phyloP scores from a whole-genome alignment of 2,888 invertebrate genomes.

The Liodrosophila aerea region DNA sequence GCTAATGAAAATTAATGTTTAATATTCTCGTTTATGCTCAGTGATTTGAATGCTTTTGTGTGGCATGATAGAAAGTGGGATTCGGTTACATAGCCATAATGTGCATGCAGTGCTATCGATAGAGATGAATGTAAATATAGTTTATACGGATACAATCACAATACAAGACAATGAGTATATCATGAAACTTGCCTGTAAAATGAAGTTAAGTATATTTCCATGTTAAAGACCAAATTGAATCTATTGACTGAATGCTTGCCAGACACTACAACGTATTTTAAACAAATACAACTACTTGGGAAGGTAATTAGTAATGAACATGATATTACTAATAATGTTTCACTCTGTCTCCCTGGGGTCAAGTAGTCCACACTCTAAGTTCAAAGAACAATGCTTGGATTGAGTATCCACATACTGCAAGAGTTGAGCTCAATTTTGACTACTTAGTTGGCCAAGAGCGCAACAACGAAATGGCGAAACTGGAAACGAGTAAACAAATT shows the following conservation, averaged over 20 bases:
- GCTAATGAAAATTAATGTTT: conserved; percentile 56
- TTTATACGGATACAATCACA: too few species aligned
- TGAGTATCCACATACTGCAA: background rate
- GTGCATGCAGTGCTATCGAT: conserved; percentile 10
- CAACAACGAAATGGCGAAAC: conserved; percentile 16
- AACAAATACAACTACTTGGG: too few species aligned
- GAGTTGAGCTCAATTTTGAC: conserved; percentile 15
- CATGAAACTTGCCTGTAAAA: background rate
- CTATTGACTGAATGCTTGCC: conserved; percentile 20
- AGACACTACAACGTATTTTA: conserved; percentile 21
- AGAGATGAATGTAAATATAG: background rate
- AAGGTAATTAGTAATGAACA: too few species aligned
- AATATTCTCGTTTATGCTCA: conserved; percentile 18
- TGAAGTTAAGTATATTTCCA: conserved; percentile 10
- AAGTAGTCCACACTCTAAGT: background rate
- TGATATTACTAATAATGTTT: too few species aligned
- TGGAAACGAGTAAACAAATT: conserved; percentile 63
- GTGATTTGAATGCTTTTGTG: conserved; percentile 9
- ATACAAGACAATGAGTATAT: too few species aligned
- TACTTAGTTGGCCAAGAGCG: conserved; percentile 22
- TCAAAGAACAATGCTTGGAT: background rate
- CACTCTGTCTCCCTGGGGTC: too few species aligned
- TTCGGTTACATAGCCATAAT: conserved; percentile 14
- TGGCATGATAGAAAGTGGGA: conserved; percentile 16
- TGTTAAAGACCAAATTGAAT: conserved; percentile 12